Conservation (phyloP, 2,888 invertebrate species). For the Drosophila phalerata region DNA sequence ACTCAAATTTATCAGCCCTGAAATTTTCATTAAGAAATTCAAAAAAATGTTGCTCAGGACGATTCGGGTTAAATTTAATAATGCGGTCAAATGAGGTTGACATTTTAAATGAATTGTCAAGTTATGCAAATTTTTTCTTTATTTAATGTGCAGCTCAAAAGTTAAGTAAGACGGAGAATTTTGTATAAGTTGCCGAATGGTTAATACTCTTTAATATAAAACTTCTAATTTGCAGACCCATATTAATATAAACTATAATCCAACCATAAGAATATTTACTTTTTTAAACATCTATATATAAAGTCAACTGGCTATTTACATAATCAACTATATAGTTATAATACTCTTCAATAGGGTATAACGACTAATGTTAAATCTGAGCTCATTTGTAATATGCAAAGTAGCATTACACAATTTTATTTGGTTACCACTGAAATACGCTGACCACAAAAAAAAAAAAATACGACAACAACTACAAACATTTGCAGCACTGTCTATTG, state of each 20-base stretch:
- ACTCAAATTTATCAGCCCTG: no score
- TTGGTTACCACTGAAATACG: constrained; percentile 23
- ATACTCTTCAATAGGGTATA: neutral
- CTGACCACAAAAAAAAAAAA: constrained; percentile 22
- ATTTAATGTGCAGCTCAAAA: constrained; percentile 6
- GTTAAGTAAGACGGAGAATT: neutral
- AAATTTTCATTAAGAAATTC: no score
- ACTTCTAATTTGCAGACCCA: neutral
- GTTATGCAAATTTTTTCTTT: constrained; percentile 9
- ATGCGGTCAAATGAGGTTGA: neutral
- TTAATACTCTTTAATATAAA: neutral
- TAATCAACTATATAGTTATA: neutral
- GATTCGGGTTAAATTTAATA: neutral
- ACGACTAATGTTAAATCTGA: constrained; percentile 4
- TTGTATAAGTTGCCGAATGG: neutral
- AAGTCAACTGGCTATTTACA: no score
- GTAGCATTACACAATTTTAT: constrained; percentile 42
- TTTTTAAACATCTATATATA: no score
- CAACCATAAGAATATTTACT: no score
- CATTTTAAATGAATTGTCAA: constrained; percentile 11
- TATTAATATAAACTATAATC: no score
- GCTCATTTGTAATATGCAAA: constrained; percentile 48
- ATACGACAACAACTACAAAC: neutral
- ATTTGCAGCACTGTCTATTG: constrained; percentile 46
- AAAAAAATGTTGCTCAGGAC: no score